Evolutionary conservation across 2,888 invertebrate species (phyloP), one percentile per base, ranked within the genome.

Genomic region (Acrocyrtus sp.): DNA sequence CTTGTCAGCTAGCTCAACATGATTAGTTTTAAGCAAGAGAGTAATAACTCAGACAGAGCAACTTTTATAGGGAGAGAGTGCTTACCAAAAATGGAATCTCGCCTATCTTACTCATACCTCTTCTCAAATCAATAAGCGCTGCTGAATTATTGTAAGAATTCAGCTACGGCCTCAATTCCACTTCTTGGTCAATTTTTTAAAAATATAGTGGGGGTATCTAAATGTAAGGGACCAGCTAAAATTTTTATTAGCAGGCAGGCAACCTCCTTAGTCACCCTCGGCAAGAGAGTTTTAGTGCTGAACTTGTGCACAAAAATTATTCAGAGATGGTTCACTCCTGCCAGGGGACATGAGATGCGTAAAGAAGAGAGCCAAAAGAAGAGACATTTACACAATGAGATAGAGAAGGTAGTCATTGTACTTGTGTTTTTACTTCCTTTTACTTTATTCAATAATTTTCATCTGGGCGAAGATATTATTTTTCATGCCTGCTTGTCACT

Each of bases 21-120:
- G 62, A 70, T 70, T 70, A 70, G 63, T 62, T 70, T 63, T 70
- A 70, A 70, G 63, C 70, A 70, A 57, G 57, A 70, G 63, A 70
- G 58, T 57, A 57, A 70, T 63, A 70, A 63, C 51, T 70, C 63
- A 70, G 58, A 43, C 51, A 58, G 50, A 60, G 53, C 24, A 27
- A 19, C 15, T 19, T 21, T 27, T 29, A 54, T 6, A 34, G 22
- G n/a, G 54, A 17, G 26, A 24, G 3, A 6, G 4, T 22, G 21
- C n/a, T 22, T 50, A 6, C 10, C 17, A 10, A 45, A 6, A 50
- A 12, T 24, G 26, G 22, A 24, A 12, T 26, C 50, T 50, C 22
- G 3, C 3, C 22, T 8, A 48, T 26, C 26, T 50, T 26, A 50
- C 15, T 15, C 10, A 22, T 15, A 48, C 4, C 5, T 3, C 22